These are phyloP conservation scores for crab-eating macaque (Macaca fascicularis) DNA, from an alignment of 2,113 vertebrate species.

Conservation along the genomic window T2T-MFA8v1.1 NC_088377.1:91574501-91575000, in stretches of 20 bases:
- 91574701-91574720: constrained; percentile 81
- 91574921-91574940: not conserved
- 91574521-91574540: too few species aligned
- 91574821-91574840: not conserved
- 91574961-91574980: not conserved
- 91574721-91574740: constrained; percentile 94
- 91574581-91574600: not conserved
- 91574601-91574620: not conserved
- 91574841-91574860: not conserved
- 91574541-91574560: not conserved
- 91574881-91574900: not conserved
- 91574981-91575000: not conserved
- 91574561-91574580: not conserved
- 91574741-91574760: constrained; percentile 96
- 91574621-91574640: rapidly evolving
- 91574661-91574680: not conserved
- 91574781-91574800: constrained; percentile 90
- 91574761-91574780: constrained; percentile 92
- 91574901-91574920: not conserved
- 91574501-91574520: not conserved
- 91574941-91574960: not conserved
- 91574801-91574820: rapidly evolving
- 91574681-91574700: not conserved
- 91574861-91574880: not conserved
- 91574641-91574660: not conserved